Base-by-base conservation (phyloP, 2,797 vertebrate genomes). In the Buphagus erythrorhynchus region DNA sequence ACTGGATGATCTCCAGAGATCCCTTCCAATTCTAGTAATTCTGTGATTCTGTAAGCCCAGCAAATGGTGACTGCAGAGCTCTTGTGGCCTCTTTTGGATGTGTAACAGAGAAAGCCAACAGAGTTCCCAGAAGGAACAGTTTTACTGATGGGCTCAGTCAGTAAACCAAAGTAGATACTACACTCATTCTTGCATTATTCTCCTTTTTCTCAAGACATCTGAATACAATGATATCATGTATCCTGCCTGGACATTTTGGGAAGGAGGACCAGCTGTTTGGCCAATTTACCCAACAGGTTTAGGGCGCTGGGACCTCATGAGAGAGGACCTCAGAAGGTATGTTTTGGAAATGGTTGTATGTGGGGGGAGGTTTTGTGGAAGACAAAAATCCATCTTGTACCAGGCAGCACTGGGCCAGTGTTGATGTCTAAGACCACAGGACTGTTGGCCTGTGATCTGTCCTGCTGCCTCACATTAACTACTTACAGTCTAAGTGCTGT, bases 211-310 rank as follows among this genome's bases (percentile, higher is more conserved):
- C 61, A 92, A 99, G 99, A 99, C 99, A 0, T 78, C 98, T 25
- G 99, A 99, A 71, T 99, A 99, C 96, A 97, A 97, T 85, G 99
- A 99, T 94, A 99, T 99, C 96, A 99, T 99, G 99, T 99, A 99
- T 86, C 99, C 99, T 52, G 99, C 99, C 3, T 99, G 99, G 99
- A 99, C 99, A 0, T 99, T 99, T 92, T 99, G 99, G 99, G 99
- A 99, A 98, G 99, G 99, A 12, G 99, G 99, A 22, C 99, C 99
- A 7, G 99, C 99, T 28, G 99, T 99, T 92, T 99, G 99, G 99
- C 99, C 99, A 59, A 99, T 99, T 93, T 99, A 99, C 89, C 99
- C 99, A 43, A 99, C 99, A 16, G 99, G 99, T 79, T 98, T 99
- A 77, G 99, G 99, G 38, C 98, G 99, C 86, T 99, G 99, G 99